Evolutionary conservation across 2,888 invertebrate genomes (phyloP).

Genomic region (Tetranychus piercei): DNA sequence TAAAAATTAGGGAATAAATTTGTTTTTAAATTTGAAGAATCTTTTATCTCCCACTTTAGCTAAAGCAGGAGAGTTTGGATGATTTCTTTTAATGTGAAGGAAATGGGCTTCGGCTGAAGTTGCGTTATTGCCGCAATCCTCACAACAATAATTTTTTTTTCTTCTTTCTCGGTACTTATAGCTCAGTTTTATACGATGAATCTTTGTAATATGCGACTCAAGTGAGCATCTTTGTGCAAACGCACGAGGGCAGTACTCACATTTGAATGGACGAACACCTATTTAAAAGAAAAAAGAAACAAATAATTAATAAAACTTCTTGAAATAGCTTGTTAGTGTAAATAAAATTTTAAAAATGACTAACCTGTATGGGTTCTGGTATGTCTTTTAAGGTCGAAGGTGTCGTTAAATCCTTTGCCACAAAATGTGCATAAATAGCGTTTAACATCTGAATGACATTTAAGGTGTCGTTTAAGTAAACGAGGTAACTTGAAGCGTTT

Average conservation of each 20-base stretch:
- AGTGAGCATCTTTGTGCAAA: constrained; percentile 97
- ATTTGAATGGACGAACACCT: constrained; percentile 92
- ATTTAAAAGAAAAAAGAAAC: neutral
- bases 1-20: too few species aligned
- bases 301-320: neutral
- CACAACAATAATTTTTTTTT: constrained; percentile 98
- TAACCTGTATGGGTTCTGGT: constrained; percentile 89
- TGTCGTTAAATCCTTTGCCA: constrained; percentile 99
- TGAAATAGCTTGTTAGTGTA: too few species aligned
- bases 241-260: constrained; percentile 86
- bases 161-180: constrained; percentile 96
- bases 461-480: constrained; percentile 92
- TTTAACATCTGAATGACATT: constrained; percentile 96
- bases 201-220: constrained; percentile 96
- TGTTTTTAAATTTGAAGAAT: too few species aligned
- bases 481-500: constrained; percentile 86
- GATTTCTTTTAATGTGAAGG: too few species aligned
- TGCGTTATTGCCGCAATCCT: constrained; percentile 60
- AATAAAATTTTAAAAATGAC: too few species aligned
- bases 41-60: too few species aligned
- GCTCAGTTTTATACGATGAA: constrained; percentile 88
- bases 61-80: too few species aligned
- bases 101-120: too few species aligned
- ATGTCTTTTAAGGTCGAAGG: constrained; percentile 95
- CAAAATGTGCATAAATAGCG: constrained; percentile 97